Evolutionary conservation across 37 sponge, comb jelly and placozoan species (phyloP), one percentile per base, ranked within the genome.

Genomic region (Corticium candelabrum): DNA sequence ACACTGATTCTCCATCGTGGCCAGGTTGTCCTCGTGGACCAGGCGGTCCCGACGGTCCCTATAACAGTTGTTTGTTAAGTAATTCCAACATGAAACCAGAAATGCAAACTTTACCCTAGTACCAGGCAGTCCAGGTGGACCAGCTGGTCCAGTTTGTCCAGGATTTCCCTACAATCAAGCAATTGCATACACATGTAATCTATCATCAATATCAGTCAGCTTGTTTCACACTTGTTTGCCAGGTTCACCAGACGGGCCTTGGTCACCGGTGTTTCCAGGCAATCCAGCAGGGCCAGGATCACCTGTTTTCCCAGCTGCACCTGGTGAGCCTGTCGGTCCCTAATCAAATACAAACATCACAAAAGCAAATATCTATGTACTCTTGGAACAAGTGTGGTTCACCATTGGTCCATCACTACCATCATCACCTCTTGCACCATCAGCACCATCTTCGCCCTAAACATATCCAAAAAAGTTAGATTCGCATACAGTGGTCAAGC

Each of bases 21-120:
- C 62, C 62, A 21, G 62, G 15, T 21, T 50, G 62, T 50, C 62
- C 62, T 50, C 15, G 62, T 21, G 62, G 62, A 11, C 62, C 62
- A 50, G 62, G 62, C 62, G 62, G 62, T 50, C 62, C 62, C 62
- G n/a, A n/a, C n/a, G n/a, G n/a, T n/a, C n/a, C n/a, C n/a, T n/a
- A n/a, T n/a, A n/a, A n/a, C n/a, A n/a, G n/a, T n/a, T n/a, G n/a
- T n/a, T n/a, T n/a, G n/a, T n/a, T n/a, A n/a, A n/a, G n/a, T n/a
- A n/a, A n/a, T n/a, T n/a, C n/a, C n/a, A n/a, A n/a, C n/a, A n/a
- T n/a, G n/a, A n/a, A n/a, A n/a, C n/a, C n/a, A n/a, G n/a, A n/a
- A n/a, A n/a, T n/a, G n/a, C n/a, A n/a, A n/a, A n/a, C n/a, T n/a
- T n/a, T n/a, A n/a, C n/a, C n/a, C n/a, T n/a, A n/a, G n/a, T n/a